A percentile compares a stretch with the other conserved stretches of the same genome.
Conservation (phyloP, 2,888 invertebrate species). For the Dioctria linearis region DNA sequence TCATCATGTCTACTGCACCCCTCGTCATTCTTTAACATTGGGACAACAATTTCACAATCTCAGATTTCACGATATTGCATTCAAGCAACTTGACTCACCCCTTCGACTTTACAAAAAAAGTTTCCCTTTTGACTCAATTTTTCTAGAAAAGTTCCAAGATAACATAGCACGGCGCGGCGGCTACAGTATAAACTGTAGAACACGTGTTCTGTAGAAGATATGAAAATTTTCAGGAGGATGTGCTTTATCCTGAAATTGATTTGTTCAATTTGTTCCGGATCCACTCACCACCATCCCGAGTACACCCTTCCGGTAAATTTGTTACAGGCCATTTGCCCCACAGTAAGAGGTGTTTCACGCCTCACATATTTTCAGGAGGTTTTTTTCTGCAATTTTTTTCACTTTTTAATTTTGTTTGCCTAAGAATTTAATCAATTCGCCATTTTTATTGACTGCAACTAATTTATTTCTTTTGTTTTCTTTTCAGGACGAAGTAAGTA, state of each 20-base stretch:
- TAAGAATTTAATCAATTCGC: conserved; percentile 61
- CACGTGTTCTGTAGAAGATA: conserved; percentile 46
- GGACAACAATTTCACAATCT: not conserved
- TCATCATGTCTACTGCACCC: conserved; percentile 1
- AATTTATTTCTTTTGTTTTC: conserved; percentile 62
- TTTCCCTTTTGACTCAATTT: conserved; percentile 6
- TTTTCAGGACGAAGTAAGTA: conserved; percentile 71
- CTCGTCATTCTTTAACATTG: not conserved
- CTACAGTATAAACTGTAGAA: conserved; percentile 12
- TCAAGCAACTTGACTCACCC: conserved; percentile 18
- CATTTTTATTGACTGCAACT: conserved; percentile 58
- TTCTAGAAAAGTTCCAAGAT: conserved; percentile 13
- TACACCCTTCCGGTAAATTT: conserved; percentile 62
- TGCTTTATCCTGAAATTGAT: conserved; percentile 47
- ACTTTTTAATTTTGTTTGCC: conserved; percentile 54
- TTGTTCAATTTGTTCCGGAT: conserved; percentile 51
- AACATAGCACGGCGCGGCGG: not conserved
- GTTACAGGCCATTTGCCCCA: conserved; percentile 68
- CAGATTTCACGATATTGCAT: conserved; percentile 28
- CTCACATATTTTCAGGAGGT: conserved; percentile 2
- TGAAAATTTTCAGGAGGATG: conserved; percentile 11
- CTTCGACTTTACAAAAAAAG: conserved; percentile 30
- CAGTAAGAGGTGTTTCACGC: conserved; percentile 17
- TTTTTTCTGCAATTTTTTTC: conserved; percentile 30
- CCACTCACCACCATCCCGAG: conserved; percentile 32